Evolutionary conservation across 2,797 vertebrate genomes (phyloP).

Genomic region (Tolypeutes matacus): DNA sequence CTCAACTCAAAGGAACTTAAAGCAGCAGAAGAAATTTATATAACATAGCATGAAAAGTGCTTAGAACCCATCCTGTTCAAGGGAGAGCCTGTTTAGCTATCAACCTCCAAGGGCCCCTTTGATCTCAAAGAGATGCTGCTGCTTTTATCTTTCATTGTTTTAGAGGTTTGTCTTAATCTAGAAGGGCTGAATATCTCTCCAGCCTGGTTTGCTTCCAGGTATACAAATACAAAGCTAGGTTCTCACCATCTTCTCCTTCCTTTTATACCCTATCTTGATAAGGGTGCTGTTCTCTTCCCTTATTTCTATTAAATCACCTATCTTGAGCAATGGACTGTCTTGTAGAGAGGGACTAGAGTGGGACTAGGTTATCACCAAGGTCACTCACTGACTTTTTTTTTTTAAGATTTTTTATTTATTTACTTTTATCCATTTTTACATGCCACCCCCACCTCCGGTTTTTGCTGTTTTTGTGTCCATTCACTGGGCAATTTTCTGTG

Average conservation of each 20-base stretch:
- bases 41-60: too few species aligned
- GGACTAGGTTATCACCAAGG: background rate
- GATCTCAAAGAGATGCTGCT: background rate
- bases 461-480: too few species aligned
- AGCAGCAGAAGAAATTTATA: background rate
- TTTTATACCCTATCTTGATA: background rate
- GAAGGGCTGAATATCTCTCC: background rate
- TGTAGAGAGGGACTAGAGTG: background rate
- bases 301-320: background rate
- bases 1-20: background rate
- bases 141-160: background rate
- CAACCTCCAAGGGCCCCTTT: background rate
- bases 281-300: background rate
- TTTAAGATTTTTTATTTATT: too few species aligned
- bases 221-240: background rate
- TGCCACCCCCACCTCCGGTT: too few species aligned
- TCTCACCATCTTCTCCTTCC: background rate
- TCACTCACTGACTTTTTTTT: background rate
- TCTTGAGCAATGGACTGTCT: background rate
- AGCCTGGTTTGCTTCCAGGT: background rate
- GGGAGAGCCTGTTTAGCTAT: background rate
- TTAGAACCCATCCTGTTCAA: background rate
- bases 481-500: too few species aligned
- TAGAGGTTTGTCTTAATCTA: background rate
- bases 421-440: too few species aligned